A percentile compares a stretch with the other conserved stretches of the same genome.
These are phyloP conservation scores for Drosophila kokeensis DNA, from an alignment of 2,888 invertebrate genomes.

Conservation along the genomic window DNA sequence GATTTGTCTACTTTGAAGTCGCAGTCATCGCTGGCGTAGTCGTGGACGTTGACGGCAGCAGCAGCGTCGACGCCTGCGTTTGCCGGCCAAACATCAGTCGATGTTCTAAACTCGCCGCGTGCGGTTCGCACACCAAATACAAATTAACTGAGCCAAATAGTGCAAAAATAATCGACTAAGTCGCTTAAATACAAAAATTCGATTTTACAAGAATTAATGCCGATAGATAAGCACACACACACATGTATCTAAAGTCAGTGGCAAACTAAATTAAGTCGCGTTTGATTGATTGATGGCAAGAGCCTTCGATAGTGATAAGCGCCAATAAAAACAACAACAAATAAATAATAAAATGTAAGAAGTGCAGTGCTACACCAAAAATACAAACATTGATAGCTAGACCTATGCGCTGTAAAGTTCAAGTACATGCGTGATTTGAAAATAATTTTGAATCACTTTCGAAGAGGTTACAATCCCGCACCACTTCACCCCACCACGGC, in stretches of 20 bases:
- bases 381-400: constrained; percentile 3
- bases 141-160: background rate
- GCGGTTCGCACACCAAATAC: constrained; percentile 53
- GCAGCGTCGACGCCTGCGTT: constrained; percentile 2
- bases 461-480: background rate
- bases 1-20: background rate
- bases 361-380: constrained; percentile 45
- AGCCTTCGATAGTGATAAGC: constrained; percentile 52
- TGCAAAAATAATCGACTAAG: constrained; percentile 29
- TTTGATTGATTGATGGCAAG: constrained; percentile 70
- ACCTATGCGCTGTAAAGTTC: constrained; percentile 41
- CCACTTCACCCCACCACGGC: background rate
- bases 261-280: constrained; percentile 56
- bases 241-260: constrained; percentile 26
- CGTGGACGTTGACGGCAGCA: constrained; percentile 1
- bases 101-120: constrained; percentile 72
- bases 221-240: constrained; percentile 7
- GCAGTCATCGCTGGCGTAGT: constrained; percentile 9
- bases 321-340: background rate
- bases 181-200: constrained; percentile 9
- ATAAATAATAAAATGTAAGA: constrained; percentile 61
- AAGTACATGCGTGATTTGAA: constrained; percentile 40
- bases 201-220: constrained; percentile 21
- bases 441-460: constrained; percentile 1
- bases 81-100: constrained; percentile 54